Evolutionary conservation across 2,888 invertebrate species (phyloP).

Genomic region (Pemphredon lugubris): DNA sequence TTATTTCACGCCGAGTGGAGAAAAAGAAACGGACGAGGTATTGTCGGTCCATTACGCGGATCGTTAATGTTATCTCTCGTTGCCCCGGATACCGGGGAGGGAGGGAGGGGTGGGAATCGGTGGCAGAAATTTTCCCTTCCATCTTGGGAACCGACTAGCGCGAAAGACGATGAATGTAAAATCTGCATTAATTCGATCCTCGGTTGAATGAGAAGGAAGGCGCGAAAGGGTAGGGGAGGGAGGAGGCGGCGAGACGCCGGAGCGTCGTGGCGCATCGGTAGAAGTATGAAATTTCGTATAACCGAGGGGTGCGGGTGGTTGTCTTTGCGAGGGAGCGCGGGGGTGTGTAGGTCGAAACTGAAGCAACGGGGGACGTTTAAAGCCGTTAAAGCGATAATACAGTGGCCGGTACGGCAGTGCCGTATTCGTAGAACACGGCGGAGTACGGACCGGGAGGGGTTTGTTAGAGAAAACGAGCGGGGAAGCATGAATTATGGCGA

Average conservation of each 20-base stretch:
- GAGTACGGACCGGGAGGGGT: conserved; percentile 6
- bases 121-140: neutral
- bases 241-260: neutral
- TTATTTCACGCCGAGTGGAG: neutral
- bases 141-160: conserved; percentile 9
- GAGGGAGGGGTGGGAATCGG: neutral
- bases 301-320: too few relatives aligned
- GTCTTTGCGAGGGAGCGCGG: too few relatives aligned
- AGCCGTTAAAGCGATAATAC: conserved; percentile 37
- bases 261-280: neutral
- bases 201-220: neutral
- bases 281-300: too few relatives aligned
- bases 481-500: conserved; percentile 39
- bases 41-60: conserved; percentile 9
- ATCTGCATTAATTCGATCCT: conserved; percentile 25
- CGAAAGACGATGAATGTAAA: conserved; percentile 17
- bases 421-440: conserved; percentile 12
- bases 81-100: neutral
- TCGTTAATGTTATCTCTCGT: neutral
- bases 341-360: conserved; percentile 2
- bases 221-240: neutral
- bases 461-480: conserved; percentile 10
- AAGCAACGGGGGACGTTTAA: conserved; percentile 11
- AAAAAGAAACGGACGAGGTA: conserved; percentile 2
- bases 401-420: conserved; percentile 21